Conservation (phyloP, 2,888 invertebrate species). For the Cryptophagus acutangulus region DNA sequence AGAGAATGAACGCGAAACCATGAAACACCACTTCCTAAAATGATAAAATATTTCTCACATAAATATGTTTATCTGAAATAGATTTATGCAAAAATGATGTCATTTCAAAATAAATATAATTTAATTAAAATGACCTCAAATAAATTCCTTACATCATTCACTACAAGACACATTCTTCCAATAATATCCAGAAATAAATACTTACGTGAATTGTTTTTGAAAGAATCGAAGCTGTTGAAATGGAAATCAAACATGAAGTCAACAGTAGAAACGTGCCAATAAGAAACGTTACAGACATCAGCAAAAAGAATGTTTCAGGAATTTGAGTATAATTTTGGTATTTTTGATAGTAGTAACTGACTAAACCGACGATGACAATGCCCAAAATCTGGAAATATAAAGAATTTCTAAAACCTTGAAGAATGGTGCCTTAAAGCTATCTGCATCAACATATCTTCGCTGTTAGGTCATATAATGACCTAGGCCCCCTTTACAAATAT, state of each 20-base stretch:
- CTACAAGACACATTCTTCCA: no score
- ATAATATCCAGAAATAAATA: no score
- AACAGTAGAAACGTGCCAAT: constrained; percentile 74
- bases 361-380: constrained; percentile 66
- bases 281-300: constrained; percentile 72
- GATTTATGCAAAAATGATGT: constrained; percentile 9
- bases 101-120: constrained; percentile 1
- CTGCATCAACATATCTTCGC: constrained; percentile 3
- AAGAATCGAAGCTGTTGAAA: constrained; percentile 77
- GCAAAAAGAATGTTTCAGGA: constrained; percentile 64
- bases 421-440: not conserved
- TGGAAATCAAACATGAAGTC: constrained; percentile 68
- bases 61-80: constrained; percentile 4
- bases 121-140: no score
- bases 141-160: no score
- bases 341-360: constrained; percentile 55
- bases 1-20: constrained; percentile 65
- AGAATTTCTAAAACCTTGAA: constrained; percentile 3
- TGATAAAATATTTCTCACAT: constrained; percentile 10
- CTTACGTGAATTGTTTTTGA: constrained; percentile 77
- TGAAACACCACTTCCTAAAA: constrained; percentile 81
- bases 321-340: constrained; percentile 37
- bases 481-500: constrained; percentile 12
- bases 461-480: constrained; percentile 14
- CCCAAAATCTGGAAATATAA: constrained; percentile 76